Evolutionary conservation across 2,888 invertebrate species (phyloP).

Genomic region (Conistra vaccinii): DNA sequence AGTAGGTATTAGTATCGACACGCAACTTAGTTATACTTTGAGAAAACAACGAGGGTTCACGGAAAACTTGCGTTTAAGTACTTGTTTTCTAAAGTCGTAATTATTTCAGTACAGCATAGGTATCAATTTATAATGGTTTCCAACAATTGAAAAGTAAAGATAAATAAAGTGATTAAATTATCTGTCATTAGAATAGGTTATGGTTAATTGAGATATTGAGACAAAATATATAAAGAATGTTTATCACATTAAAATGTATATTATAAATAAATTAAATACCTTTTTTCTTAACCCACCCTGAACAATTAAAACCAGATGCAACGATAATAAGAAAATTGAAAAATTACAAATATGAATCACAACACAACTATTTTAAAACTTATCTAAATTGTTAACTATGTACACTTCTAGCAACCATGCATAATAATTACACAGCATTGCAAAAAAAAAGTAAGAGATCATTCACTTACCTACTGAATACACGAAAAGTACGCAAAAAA

Average conservation of each 20-base stretch:
- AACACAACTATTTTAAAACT: not conserved
- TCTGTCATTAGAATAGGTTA: not conserved
- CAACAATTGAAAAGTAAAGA: not conserved
- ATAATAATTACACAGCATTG: not conserved
- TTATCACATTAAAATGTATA: not conserved
- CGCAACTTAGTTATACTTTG: not conserved
- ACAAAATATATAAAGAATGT: not conserved
- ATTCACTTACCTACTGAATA: conserved; percentile 37
- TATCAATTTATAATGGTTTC: not conserved
- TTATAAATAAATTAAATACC: not conserved
- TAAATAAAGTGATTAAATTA: not conserved
- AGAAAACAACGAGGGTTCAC: not conserved
- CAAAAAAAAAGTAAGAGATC: not conserved
- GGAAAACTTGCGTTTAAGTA: not conserved
- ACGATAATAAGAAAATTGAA: too few species aligned
- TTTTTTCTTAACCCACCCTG: not conserved
- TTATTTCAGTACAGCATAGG: not conserved
- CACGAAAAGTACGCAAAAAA: conserved; percentile 12
- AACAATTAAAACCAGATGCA: not conserved
- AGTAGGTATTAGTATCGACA: not conserved
- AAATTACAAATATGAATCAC: not conserved
- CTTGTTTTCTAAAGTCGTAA: too few species aligned
- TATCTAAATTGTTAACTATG: not conserved
- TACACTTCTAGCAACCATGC: not conserved
- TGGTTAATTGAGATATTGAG: not conserved